phyloP scores from a whole-genome alignment of 2,888 invertebrate genomes.

The Oscheius sp. region DNA sequence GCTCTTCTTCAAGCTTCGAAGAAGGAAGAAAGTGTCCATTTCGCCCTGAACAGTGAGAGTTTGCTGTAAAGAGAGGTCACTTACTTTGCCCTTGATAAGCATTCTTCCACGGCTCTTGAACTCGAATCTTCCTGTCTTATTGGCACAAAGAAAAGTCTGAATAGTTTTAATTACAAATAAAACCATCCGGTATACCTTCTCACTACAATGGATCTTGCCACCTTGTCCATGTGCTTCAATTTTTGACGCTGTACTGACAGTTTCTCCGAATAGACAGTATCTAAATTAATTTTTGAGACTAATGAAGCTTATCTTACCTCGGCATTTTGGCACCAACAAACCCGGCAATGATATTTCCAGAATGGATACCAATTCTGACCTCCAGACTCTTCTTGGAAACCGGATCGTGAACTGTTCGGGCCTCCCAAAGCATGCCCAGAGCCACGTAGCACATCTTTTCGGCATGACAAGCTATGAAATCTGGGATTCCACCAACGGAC shows the following conservation, averaged over 20 bases:
- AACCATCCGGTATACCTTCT: constrained; percentile 29
- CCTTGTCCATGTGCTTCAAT: constrained; percentile 61
- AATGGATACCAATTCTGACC: constrained; percentile 59
- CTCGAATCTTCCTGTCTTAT: constrained; percentile 64
- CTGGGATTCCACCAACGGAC: constrained; percentile 66
- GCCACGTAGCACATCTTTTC: constrained; percentile 72
- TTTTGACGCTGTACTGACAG: constrained; percentile 61
- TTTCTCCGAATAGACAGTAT: constrained; percentile 66
- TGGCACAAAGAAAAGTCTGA: constrained; percentile 52
- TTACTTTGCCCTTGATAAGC: constrained; percentile 57
- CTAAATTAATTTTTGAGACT: constrained; percentile 9
- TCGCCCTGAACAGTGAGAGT: constrained; percentile 43
- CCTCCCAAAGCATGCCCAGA: constrained; percentile 70
- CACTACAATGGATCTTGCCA: constrained; percentile 62
- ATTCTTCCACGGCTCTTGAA: constrained; percentile 62
- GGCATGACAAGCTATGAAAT: constrained; percentile 65
- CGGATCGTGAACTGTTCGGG: constrained; percentile 65
- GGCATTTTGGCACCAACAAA: constrained; percentile 66
- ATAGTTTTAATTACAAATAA: not conserved
- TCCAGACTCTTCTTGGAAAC: constrained; percentile 50
- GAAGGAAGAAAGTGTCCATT: constrained; percentile 64
- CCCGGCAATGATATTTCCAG: constrained; percentile 65
- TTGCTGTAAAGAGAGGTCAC: not conserved
- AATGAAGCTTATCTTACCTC: constrained; percentile 34
- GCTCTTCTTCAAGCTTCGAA: constrained; percentile 63